These are phyloP conservation scores for Smutsia temminckii DNA, from an alignment of 2,797 vertebrate genomes.

Conservation along the genomic window DNA sequence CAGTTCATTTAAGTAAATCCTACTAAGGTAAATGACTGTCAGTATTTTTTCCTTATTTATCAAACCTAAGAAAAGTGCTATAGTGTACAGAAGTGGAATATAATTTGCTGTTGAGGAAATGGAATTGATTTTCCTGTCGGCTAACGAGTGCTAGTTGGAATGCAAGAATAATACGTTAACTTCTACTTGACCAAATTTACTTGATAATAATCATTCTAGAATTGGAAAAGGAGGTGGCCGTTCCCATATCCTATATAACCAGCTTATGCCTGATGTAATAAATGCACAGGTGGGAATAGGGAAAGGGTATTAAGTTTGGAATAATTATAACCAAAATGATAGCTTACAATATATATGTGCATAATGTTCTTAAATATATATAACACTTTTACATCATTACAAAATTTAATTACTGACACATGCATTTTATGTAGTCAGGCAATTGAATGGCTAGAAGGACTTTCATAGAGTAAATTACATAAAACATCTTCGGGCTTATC, in stretches of 20 bases:
- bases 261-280: not conserved
- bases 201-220: slow-evolving; percentile 59
- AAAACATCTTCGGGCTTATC: not conserved
- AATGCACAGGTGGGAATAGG: not conserved
- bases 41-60: slow-evolving; percentile 84
- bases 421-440: not conserved
- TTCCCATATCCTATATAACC: not conserved
- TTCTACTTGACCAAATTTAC: slow-evolving; percentile 76
- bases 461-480: not conserved
- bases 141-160: slow-evolving; percentile 69
- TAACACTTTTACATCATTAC: not conserved
- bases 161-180: slow-evolving; percentile 72
- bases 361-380: not conserved
- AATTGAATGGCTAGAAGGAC: not conserved
- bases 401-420: slow-evolving; percentile 1
- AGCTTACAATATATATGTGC: not conserved
- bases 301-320: not conserved
- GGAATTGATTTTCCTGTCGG: slow-evolving; percentile 80
- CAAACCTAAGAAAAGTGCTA: slow-evolving; percentile 82
- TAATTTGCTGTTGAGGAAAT: slow-evolving; percentile 79
- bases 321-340: not conserved
- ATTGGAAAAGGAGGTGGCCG: not conserved
- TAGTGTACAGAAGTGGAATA: slow-evolving; percentile 76
- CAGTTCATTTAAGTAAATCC: slow-evolving; percentile 86
- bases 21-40: slow-evolving; percentile 83